These are phyloP conservation scores for Paguma larvata DNA, from an alignment of 2,797 vertebrate genomes.

Conservation along the genomic window DNA sequence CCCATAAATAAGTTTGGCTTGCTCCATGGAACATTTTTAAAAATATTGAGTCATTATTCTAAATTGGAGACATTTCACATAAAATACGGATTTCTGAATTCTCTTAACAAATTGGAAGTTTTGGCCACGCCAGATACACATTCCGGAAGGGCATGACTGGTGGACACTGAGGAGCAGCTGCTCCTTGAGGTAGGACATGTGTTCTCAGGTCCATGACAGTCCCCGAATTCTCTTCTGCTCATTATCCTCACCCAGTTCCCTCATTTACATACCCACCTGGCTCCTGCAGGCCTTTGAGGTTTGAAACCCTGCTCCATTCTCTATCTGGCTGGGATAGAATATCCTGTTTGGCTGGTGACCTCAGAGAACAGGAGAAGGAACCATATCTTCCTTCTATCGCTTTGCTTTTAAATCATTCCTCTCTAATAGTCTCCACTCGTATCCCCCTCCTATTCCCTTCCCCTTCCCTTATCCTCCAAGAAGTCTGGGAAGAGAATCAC, in stretches of 20 bases:
- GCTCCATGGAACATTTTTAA: neutral
- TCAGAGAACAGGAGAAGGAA: neutral
- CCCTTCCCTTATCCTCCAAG: neutral
- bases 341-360: neutral
- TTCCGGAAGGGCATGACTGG: neutral
- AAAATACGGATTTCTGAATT: conserved; percentile 48
- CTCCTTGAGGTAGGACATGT: neutral
- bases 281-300: neutral
- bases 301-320: neutral
- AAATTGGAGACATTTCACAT: conserved; percentile 30
- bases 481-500: conserved; percentile 37
- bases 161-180: neutral
- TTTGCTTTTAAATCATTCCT: conserved; percentile 22
- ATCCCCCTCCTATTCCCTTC: neutral
- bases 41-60: conserved; percentile 39
- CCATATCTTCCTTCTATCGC: neutral
- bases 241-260: neutral
- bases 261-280: neutral
- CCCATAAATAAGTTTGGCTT: neutral
- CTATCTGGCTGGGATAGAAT: neutral
- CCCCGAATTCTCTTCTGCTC: neutral
- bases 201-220: neutral
- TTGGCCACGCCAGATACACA: neutral
- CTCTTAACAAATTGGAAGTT: conserved; percentile 27
- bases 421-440: neutral